Evolutionary conservation across 2,113 vertebrate species (phyloP), one percentile per base, ranked within the genome.

Genomic region (Chaetops frenatus): DNA sequence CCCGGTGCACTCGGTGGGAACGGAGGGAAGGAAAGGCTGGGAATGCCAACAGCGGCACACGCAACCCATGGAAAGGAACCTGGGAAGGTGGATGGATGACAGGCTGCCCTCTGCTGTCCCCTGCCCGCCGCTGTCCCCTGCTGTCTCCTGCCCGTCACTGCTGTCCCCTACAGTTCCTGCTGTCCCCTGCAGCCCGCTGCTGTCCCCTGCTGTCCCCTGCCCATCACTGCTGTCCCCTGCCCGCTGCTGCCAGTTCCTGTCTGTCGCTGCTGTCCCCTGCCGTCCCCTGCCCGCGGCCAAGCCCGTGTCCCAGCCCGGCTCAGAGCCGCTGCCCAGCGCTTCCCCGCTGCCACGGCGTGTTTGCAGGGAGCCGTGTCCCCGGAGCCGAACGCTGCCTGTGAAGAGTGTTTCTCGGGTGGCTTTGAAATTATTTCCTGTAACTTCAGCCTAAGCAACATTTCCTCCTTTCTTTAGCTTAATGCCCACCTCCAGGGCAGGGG

Each of bases 1-100:
- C 18, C 61, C 36, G 50, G 29, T 60, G 72, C n/a, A 1, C 47
- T 40, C 15, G 0, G 36, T 4, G 71, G 65, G 47, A 38, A 12
- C 38, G 4, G 50, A 15, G 27, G 31, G 47, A 20, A 29, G n/a
- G 57, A 14, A 70, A 33, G 9, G 7, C 15, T 11, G 62, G 4
- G 1, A 62, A 33, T 58, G 71, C 36, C 78, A n/a, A 1, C 12
- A 25, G 23, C 15, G 25, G 69, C 56, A 21, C 40, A 7, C 7
- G 11, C 24, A 31, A 0, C 15, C 0, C 1, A 9, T 1, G 57
- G 67, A 10, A 29, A 71, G n/a, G 12, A 33, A 33, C 6, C 40
- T 11, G 64, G 33, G 29, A 45, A 17, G 65, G 47, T 70, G 77
- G 66, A 18, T 70, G 77, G 66, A 18, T 54, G 44, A 4, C 69